Evolutionary conservation across 2,113 vertebrate species (phyloP), one percentile per base, ranked within the genome.

Genomic region (Camelus dromedarius): DNA sequence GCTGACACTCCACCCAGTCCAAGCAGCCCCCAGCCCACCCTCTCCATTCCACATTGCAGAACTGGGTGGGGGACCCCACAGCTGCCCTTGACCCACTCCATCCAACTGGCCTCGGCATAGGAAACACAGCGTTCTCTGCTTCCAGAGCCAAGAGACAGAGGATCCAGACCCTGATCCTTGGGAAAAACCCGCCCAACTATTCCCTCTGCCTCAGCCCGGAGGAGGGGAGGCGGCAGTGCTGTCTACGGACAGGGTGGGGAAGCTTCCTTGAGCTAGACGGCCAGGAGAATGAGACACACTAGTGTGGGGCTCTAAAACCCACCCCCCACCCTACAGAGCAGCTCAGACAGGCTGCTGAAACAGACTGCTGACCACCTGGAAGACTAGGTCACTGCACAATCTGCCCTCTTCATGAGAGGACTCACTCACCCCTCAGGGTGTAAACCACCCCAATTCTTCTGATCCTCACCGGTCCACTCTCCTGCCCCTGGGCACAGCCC

Each of bases 91-190:
- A 93, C 81, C 89, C 72, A 70, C 24, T n/a, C 95, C 81, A 82
- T 93, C 89, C 97, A 97, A 95, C 35, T 96, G 98, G 95, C 95
- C 92, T 95, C 73, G 0, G 30, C 16, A 2, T 85, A 84, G 95
- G 94, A 97, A 97, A 97, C 95, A 97, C 75, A 95, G 85, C 82
- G 84, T 96, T 96, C 88, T 97, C 76, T 79, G 79, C 22, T 60
- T 62, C 48, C 84, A 80, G 54, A 93, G 97, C 97, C 97, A 97
- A 97, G 89, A 97, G 28, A 66, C 83, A 76, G 76, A 16, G 0
- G 66, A 81, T 94, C 95, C 94, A 96, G 94, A 79, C 32, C 56
- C 82, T 8, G 20, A 76, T 76, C 89, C 85, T 88, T 96, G 94
- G 93, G 95, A 91, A 97, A 96, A 95, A 76, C 91, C 93, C 60